Evolutionary conservation across 2,797 vertebrate genomes (phyloP).

Genomic region (Diplodus puntazzo): DNA sequence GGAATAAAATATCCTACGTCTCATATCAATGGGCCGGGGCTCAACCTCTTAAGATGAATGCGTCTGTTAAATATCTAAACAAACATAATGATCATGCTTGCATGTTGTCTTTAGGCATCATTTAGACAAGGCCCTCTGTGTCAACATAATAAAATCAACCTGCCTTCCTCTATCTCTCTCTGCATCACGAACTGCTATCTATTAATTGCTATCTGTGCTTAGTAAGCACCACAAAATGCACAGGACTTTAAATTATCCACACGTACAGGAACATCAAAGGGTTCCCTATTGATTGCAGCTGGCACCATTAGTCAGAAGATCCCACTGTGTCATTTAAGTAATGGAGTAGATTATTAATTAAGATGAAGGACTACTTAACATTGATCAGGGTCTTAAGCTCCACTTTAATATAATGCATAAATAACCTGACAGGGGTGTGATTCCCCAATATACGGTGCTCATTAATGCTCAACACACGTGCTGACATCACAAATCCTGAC

Average conservation of each 20-base stretch:
- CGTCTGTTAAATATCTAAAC: conserved; percentile 33
- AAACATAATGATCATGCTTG: conserved; percentile 26
- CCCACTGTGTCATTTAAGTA: conserved; percentile 68
- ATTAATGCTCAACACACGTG: conserved; percentile 65
- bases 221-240: conserved; percentile 48
- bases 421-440: conserved; percentile 55
- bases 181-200: conserved; percentile 45
- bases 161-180: conserved; percentile 17
- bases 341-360: conserved; percentile 74
- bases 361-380: conserved; percentile 68
- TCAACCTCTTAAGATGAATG: conserved; percentile 9
- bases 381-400: conserved; percentile 66
- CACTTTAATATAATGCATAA: conserved; percentile 57
- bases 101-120: conserved; percentile 17
- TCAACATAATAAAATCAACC: conserved; percentile 53
- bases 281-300: conserved; percentile 56
- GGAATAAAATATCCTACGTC: conserved; percentile 1
- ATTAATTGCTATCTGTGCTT: conserved; percentile 60
- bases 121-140: conserved; percentile 41
- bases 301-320: conserved; percentile 57
- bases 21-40: conserved; percentile 9
- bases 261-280: conserved; percentile 26
- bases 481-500: conserved; percentile 74
- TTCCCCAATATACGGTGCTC: conserved; percentile 41
- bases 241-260: conserved; percentile 51